These are phyloP conservation scores for Neoitamus cyanurus DNA, from an alignment of 2,888 invertebrate species.

Conservation along the genomic window DNA sequence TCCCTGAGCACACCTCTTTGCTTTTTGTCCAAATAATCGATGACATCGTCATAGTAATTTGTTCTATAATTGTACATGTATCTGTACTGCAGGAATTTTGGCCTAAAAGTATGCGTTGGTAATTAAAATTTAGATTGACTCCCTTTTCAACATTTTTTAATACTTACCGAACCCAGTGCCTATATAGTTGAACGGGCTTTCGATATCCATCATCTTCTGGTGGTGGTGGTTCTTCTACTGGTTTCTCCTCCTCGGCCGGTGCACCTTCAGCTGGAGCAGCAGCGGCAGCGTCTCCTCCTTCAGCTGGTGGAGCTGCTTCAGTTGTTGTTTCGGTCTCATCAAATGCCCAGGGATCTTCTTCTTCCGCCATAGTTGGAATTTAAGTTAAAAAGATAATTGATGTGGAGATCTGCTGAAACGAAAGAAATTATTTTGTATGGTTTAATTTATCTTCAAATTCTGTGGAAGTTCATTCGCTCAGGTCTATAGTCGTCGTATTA, in stretches of 20 bases:
- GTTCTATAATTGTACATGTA: conserved; percentile 86
- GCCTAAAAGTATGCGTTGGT: conserved; percentile 68
- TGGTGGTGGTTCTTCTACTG: conserved; percentile 66
- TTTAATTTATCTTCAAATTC: not conserved
- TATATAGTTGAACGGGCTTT: conserved; percentile 76
- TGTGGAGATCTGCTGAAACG: not conserved
- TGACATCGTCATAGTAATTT: conserved; percentile 88
- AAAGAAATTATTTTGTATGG: not conserved
- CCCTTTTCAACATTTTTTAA: conserved; percentile 43
- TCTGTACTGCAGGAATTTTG: conserved; percentile 82
- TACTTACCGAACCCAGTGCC: conserved; percentile 82
- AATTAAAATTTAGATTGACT: not conserved
- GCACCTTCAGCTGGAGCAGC: conserved; percentile 61
- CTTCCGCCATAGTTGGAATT: conserved; percentile 63
- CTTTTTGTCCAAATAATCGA: conserved; percentile 83
- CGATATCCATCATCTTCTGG: conserved; percentile 71
- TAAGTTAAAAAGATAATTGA: not conserved
- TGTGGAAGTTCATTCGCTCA: too few species aligned
- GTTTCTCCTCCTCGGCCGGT: conserved; percentile 67
- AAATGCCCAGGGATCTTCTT: conserved; percentile 70
- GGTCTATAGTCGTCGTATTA: too few species aligned
- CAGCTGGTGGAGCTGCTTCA: conserved; percentile 48
- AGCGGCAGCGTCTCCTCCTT: conserved; percentile 55
- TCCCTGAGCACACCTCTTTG: conserved; percentile 76
- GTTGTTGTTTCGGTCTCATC: conserved; percentile 64